Base-by-base conservation (phyloP, 2,888 invertebrate genomes). In the Cremastinae sp. region DNA sequence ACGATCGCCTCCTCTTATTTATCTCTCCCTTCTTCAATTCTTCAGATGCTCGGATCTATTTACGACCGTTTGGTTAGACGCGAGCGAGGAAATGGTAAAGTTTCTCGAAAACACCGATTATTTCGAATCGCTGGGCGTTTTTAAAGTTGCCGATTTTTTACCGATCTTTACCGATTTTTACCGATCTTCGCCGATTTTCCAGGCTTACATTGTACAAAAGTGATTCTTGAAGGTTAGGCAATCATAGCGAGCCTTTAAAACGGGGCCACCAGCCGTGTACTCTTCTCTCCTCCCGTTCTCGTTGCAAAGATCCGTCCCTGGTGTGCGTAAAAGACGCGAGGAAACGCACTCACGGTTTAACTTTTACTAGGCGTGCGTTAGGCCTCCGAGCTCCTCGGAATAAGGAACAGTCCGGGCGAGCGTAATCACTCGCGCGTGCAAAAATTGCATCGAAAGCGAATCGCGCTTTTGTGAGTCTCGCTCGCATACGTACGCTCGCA, bases 401-500 rank as follows among this genome's bases (percentile, higher is more conserved):
- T 51, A 76, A 68, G 68, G 78, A 10, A 35, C 58, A 64, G 69
- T 64, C 64, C 64, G 58, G 64, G 12, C 41, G 53, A 77, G 58
- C 64, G 75, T 64, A 69, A 69, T 76, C 69, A 69, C 49, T 55
- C 64, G 69, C 59, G 76, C 73, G 76, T 73, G 77, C 78, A 85
- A 86, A 85, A 85, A 86, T 86, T 85, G 83, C 83, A 85, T 83
- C 79, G 87, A 88, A 87, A 88, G 87, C 83, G 87, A 88, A 88
- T 86, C 83, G 84, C 12, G 56, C 20, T 49, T 39, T 18, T 16
- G 43, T 35, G 41, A 22, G 12, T n/a, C 35, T 18, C 8, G 80
- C 79, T 43, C 41, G 16, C 39, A 16, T 37, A 22, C 14, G 3
- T 53, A 16, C 3, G 47, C n/a, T n/a, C n/a, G n/a, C n/a, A n/a